These are phyloP conservation scores for Halichondria panicea DNA, from an alignment of 37 sponge, comb jelly and placozoan genomes.

Conservation along the genomic window DNA sequence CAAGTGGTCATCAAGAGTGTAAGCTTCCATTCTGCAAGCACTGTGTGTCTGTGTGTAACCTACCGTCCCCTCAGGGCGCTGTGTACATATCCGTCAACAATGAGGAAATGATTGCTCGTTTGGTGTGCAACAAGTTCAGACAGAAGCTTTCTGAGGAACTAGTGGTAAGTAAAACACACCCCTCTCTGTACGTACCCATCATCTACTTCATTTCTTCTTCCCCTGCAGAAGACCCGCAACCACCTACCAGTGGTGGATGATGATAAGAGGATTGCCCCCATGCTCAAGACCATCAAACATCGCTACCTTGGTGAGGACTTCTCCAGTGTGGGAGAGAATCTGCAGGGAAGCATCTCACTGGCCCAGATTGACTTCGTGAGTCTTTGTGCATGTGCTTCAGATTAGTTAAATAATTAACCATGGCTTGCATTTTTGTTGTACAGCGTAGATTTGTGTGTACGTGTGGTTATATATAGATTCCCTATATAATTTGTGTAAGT, in stretches of 20 bases:
- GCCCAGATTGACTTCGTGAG: conserved; percentile 51
- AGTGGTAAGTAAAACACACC: conserved; percentile 55
- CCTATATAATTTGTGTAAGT: conserved; percentile 52
- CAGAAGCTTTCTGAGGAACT: conserved; percentile 66
- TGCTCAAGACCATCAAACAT: conserved; percentile 64
- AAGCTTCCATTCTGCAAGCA: too few relatives aligned
- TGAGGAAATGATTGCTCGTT: conserved; percentile 31
- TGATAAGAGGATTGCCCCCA: conserved; percentile 73
- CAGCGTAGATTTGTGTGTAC: not conserved
- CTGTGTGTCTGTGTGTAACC: too few relatives aligned
- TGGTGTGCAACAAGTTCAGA: conserved; percentile 77
- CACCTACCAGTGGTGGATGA: conserved; percentile 76
- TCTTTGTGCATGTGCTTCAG: not conserved
- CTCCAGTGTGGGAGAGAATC: conserved; percentile 23
- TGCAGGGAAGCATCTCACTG: conserved; percentile 33
- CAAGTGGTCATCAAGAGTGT: too few relatives aligned
- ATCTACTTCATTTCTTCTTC: not conserved
- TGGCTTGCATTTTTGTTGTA: not conserved
- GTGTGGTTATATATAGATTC: not conserved
- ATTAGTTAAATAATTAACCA: not conserved
- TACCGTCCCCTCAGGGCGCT: too few relatives aligned
- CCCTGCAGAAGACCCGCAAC: conserved; percentile 56
- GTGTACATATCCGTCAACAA: conserved; percentile 73
- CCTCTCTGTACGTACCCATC: too few relatives aligned
- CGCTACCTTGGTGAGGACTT: conserved; percentile 63